Conservation (phyloP, 2,888 invertebrate genomes). For the Melanargia galathea region DNA sequence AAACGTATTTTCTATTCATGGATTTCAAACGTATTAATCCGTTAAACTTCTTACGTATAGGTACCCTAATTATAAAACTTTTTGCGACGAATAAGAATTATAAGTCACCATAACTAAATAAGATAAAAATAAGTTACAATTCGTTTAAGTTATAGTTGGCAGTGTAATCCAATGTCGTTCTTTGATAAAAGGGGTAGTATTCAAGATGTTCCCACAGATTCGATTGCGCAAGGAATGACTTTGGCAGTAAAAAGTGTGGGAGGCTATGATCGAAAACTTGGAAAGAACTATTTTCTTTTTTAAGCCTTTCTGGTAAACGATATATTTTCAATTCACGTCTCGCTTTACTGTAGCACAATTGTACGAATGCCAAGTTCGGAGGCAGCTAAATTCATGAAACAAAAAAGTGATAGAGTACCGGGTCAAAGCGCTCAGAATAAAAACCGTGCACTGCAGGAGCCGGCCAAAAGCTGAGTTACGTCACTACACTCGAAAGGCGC, state of each 20-base stretch:
- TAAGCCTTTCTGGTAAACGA: constrained; percentile 28
- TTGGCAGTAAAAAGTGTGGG: background rate
- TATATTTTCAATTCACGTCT: constrained; percentile 39
- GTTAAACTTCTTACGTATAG: no score
- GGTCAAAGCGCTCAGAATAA: constrained; percentile 31
- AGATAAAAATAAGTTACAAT: no score
- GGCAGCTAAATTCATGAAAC: constrained; percentile 36
- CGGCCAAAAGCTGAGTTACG: constrained; percentile 27
- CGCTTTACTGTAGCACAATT: constrained; percentile 31
- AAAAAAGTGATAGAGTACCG: constrained; percentile 37
- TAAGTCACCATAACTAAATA: no score
- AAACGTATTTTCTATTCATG: background rate
- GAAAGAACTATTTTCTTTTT: constrained; percentile 15
- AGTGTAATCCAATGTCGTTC: no score
- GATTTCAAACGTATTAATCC: background rate
- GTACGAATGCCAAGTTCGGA: constrained; percentile 36
- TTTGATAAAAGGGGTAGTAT: no score
- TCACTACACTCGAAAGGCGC: constrained; percentile 27
- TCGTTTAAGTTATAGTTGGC: no score
- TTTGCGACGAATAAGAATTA: no score
- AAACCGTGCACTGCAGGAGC: constrained; percentile 27
- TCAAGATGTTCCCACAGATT: background rate
- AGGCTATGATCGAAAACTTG: background rate
- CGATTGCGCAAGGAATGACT: background rate
- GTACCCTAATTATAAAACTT: no score